Base-by-base conservation (phyloP, 2,888 invertebrate species). In the Caenorhabditis sulstoni region DNA sequence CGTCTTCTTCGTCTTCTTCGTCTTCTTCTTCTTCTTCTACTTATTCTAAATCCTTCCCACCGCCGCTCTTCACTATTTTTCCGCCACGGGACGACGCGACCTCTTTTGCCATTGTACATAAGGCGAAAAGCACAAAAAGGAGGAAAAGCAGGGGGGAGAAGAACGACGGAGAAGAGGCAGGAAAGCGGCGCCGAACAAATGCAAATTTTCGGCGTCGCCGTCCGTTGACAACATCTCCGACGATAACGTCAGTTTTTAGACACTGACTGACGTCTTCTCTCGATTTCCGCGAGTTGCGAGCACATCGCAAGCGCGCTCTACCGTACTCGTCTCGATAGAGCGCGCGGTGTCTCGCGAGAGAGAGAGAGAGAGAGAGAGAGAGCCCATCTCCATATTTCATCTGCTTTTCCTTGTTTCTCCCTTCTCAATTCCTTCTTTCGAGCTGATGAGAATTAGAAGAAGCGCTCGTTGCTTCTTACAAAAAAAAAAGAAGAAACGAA, bases 41-140 rank as follows among this genome's bases (percentile, higher is more conserved):
- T 64, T 65, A 62, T 67, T 65, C 59, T 74, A 59, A 65, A 68
- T 79, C 74, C 52, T 65, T 70, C 50, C 62, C 61, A 47, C 22
- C 45, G 45, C 52, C 57, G 55, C 65, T 75, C 59, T 47, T 61
- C 66, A 61, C 61, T 61, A 58, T 62, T 62, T 66, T 61, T 55
- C 53, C 35, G n/a, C 44, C 59, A 23, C 57, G 18, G 39, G n/a
- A n/a, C n/a, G n/a, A n/a, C n/a, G 22, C 52, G 44, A 52, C 52
- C 64, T 52, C 41, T 64, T 66, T 55, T 61, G 57, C 65, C 65
- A 64, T 66, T 61, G 66, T 66, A 74, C 66, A 66, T 59, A 65
- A 65, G 45, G 59, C 57, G 65, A 41, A 74, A 65, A 65, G 45
- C 58, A 65, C 47, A 14, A 47, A 57, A 57, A 50, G 50, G 29